These are phyloP conservation scores for Brachionichthys hirsutus DNA, from an alignment of 2,113 vertebrate species.

Conservation along the genomic window DNA sequence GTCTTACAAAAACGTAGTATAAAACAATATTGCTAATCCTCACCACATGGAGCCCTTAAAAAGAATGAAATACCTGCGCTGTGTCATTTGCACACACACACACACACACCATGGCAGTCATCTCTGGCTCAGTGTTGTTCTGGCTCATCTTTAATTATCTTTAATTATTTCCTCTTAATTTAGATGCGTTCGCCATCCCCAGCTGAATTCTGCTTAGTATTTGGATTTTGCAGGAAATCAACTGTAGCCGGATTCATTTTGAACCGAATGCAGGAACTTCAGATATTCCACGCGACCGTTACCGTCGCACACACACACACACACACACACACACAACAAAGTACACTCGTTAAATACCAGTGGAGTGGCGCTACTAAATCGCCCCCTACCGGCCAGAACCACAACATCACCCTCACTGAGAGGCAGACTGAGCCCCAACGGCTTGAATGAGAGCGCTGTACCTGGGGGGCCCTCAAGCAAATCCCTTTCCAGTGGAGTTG, in stretches of 20 bases:
- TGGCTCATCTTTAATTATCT: slow-evolving; percentile 53
- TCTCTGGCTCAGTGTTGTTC: slow-evolving; percentile 35
- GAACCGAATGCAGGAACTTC: slow-evolving; percentile 13
- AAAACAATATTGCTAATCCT: slow-evolving; percentile 40
- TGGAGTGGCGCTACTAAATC: slow-evolving; percentile 63
- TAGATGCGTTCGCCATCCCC: slow-evolving; percentile 23
- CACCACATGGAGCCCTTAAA: slow-evolving; percentile 10
- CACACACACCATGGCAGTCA: slow-evolving; percentile 3
- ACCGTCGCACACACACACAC: slow-evolving; percentile 10
- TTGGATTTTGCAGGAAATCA: slow-evolving; percentile 33
- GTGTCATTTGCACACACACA: background rate
- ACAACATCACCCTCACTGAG: slow-evolving; percentile 31
- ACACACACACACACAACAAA: slow-evolving; percentile 13
- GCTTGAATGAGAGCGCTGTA: slow-evolving; percentile 32
- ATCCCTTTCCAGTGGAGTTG: slow-evolving; percentile 36
- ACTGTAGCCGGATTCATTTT: slow-evolving; percentile 30
- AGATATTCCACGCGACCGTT: background rate
- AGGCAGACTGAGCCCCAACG: background rate
- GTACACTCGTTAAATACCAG: background rate
- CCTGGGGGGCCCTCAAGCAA: slow-evolving; percentile 6
- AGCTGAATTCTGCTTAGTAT: slow-evolving; percentile 14
- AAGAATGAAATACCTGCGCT: background rate
- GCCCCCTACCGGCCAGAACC: slow-evolving; percentile 69
- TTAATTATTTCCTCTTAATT: slow-evolving; percentile 49
- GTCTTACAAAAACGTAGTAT: slow-evolving; percentile 40